Evolutionary conservation across 2,113 vertebrate species (phyloP).

Genomic region (Circaetus cinerascens): DNA sequence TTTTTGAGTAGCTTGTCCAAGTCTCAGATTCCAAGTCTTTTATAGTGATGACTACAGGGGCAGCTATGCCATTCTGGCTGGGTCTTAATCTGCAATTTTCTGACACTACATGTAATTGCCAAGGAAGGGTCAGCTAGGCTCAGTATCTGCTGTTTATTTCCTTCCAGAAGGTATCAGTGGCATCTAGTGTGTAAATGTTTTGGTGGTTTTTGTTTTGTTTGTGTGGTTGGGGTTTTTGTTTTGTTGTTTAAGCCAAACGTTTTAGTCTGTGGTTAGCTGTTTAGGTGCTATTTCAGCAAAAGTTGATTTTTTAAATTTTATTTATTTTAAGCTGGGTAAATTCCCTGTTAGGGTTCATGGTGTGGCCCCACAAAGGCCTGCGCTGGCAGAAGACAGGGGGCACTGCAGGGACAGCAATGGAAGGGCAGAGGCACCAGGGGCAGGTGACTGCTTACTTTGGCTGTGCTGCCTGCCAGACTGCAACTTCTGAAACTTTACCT

Average conservation of each 20-base stretch:
- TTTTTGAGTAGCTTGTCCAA: neutral
- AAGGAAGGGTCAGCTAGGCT: neutral
- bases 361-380: neutral
- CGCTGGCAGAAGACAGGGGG: conserved; percentile 14
- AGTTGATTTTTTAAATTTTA: neutral
- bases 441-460: neutral
- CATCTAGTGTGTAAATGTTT: neutral
- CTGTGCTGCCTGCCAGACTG: neutral
- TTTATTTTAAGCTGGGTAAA: neutral
- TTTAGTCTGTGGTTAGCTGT: neutral
- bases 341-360: neutral
- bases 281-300: neutral
- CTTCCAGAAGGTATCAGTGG: neutral
- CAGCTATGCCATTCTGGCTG: neutral
- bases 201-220: neutral
- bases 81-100: neutral
- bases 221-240: neutral
- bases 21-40: neutral
- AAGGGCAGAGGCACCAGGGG: neutral
- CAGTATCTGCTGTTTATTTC: neutral
- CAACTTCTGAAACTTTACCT: neutral
- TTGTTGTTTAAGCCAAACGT: neutral
- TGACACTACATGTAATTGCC: neutral
- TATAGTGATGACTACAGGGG: neutral
- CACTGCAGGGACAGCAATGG: neutral